Percentiles rank a stretch among this genome's conserved stretches.
Evolutionary conservation across 2,888 invertebrate genomes (phyloP).

Genomic region (Napeogenes inachia): DNA sequence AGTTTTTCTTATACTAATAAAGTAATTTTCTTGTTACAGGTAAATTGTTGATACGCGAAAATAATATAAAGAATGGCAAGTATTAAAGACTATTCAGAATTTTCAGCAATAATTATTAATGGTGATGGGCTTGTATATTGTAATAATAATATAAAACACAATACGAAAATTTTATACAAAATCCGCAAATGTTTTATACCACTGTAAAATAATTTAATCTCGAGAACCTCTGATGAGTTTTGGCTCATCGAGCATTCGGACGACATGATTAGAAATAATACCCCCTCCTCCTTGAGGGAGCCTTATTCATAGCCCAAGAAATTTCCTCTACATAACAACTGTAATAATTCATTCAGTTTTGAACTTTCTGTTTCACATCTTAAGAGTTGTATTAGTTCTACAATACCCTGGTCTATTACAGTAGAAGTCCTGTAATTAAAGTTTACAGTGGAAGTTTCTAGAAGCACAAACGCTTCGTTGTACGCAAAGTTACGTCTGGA

Average conservation of each 20-base stretch:
- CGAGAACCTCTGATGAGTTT: constrained; percentile 48
- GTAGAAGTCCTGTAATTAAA: constrained; percentile 65
- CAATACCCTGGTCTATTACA: constrained; percentile 16
- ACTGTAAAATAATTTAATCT: constrained; percentile 48
- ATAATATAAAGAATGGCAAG: no score
- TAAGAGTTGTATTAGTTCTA: constrained; percentile 2
- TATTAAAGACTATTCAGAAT: no score
- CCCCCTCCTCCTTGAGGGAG: constrained; percentile 36
- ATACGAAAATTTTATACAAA: neutral
- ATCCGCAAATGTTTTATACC: constrained; percentile 26
- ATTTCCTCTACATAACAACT: constrained; percentile 31
- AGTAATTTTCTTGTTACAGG: no score
- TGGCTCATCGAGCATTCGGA: constrained; percentile 33
- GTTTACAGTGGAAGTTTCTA: constrained; percentile 34
- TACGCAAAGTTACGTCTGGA: constrained; percentile 10
- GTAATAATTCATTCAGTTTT: constrained; percentile 2
- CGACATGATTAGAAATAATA: constrained; percentile 57
- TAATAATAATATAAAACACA: neutral
- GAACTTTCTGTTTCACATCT: neutral
- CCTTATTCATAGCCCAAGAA: constrained; percentile 54
- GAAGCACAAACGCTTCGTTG: constrained; percentile 20
- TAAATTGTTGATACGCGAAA: no score
- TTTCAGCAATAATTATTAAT: no score
- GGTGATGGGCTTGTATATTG: neutral
- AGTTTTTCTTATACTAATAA: no score